Evolutionary conservation across 2,797 vertebrate species (phyloP).

Genomic region (Scleropages formosus): DNA sequence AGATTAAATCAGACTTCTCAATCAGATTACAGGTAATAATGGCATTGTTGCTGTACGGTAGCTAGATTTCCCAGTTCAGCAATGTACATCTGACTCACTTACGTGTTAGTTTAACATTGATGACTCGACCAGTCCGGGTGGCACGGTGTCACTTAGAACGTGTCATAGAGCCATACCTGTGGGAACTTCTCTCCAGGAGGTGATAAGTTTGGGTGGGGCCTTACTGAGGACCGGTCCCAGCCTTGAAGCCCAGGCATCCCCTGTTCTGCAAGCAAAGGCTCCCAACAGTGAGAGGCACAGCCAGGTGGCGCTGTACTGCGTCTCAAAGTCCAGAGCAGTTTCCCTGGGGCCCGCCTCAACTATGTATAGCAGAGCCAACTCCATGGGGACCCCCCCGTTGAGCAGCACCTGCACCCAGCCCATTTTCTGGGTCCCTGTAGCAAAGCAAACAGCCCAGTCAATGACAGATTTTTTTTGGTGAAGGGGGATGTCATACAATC

Average conservation of each 20-base stretch:
- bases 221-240: constrained; percentile 82
- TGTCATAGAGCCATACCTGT: constrained; percentile 64
- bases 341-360: constrained; percentile 93
- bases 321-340: constrained; percentile 86
- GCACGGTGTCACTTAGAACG: background rate
- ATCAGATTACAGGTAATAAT: too few species aligned
- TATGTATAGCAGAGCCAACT: constrained; percentile 92
- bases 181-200: constrained; percentile 88
- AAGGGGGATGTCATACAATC: background rate
- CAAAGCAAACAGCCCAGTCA: background rate
- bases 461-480: too few species aligned
- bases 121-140: too few species aligned
- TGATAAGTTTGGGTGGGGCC: constrained; percentile 82
- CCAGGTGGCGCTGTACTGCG: constrained; percentile 91
- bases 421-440: background rate
- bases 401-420: constrained; percentile 90
- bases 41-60: too few species aligned
- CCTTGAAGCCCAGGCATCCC: constrained; percentile 95
- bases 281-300: constrained; percentile 91
- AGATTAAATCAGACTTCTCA: too few species aligned
- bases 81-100: too few species aligned
- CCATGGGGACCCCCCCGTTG: constrained; percentile 88
- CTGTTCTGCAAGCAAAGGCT: constrained; percentile 82
- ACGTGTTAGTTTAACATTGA: too few species aligned
- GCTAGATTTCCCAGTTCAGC: too few species aligned